A percentile compares a stretch with the other conserved stretches of the same genome.
Evolutionary conservation across 2,113 vertebrate genomes (phyloP).

Genomic region (Rhipidura dahli): DNA sequence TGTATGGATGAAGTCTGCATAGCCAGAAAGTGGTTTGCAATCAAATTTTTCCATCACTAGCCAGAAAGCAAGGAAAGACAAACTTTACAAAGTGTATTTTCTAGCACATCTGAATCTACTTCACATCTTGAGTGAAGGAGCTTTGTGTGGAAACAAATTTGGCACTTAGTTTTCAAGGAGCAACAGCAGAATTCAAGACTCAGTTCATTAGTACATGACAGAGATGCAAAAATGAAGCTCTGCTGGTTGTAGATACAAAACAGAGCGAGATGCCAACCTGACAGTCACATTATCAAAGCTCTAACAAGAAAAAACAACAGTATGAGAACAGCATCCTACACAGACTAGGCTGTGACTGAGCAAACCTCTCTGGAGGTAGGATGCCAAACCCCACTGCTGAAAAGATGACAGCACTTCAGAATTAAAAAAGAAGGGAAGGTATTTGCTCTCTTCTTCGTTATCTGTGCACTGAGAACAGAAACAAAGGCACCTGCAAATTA

Average conservation of each 20-base stretch:
- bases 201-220: slow-evolving; percentile 56
- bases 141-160: slow-evolving; percentile 61
- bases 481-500: neutral
- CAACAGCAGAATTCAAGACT: slow-evolving; percentile 47
- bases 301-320: slow-evolving; percentile 39
- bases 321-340: slow-evolving; percentile 55
- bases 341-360: slow-evolving; percentile 53
- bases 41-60: neutral
- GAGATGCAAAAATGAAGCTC: slow-evolving; percentile 54
- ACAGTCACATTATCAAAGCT: slow-evolving; percentile 45
- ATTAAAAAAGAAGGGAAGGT: neutral
- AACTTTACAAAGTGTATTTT: neutral
- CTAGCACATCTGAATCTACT: slow-evolving; percentile 58
- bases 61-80: neutral
- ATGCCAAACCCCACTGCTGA: slow-evolving; percentile 27
- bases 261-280: slow-evolving; percentile 41
- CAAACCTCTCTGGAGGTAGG: slow-evolving; percentile 37
- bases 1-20: neutral
- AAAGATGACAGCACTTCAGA: slow-evolving; percentile 18
- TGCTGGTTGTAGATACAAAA: slow-evolving; percentile 47
- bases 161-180: slow-evolving; percentile 51
- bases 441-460: neutral
- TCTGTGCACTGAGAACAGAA: neutral
- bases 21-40: neutral
- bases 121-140: slow-evolving; percentile 55